Percentiles rank a stretch among this genome's conserved stretches.
phyloP scores from a whole-genome alignment of 2,888 invertebrate genomes.

The Apomyelois bistriatella region DNA sequence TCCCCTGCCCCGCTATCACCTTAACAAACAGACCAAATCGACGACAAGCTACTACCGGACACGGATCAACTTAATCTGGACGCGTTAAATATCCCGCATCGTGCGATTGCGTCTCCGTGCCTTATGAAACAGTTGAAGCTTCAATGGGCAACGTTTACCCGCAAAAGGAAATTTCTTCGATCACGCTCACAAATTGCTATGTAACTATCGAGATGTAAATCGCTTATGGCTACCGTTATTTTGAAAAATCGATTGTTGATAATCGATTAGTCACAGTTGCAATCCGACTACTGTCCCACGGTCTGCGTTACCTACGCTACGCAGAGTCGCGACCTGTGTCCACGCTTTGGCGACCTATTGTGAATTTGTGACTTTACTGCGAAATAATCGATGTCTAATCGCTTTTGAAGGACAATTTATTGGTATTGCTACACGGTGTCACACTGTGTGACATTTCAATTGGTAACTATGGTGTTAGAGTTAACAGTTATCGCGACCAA shows the following conservation, averaged over 20 bases:
- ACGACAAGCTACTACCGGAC: conserved; percentile 25
- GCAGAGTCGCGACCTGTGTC: conserved; percentile 36
- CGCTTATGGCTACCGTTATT: conserved; percentile 72
- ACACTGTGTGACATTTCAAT: conserved; percentile 32
- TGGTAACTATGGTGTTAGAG: conserved; percentile 13
- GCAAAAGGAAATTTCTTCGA: conserved; percentile 74
- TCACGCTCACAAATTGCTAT: conserved; percentile 74
- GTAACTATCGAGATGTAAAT: conserved; percentile 75
- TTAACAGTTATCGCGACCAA: background rate
- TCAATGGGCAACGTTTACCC: conserved; percentile 72
- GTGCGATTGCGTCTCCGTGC: conserved; percentile 60
- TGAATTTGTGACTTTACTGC: conserved; percentile 31
- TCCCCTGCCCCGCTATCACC: conserved; percentile 30
- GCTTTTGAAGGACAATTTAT: conserved; percentile 52
- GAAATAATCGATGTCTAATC: conserved; percentile 63
- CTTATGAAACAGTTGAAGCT: conserved; percentile 77
- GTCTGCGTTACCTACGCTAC: conserved; percentile 39
- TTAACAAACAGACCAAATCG: conserved; percentile 22
- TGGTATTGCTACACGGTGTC: conserved; percentile 39
- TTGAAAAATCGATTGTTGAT: conserved; percentile 72
- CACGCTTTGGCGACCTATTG: conserved; percentile 43
- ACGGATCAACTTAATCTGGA: conserved; percentile 46
- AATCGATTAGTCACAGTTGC: conserved; percentile 74
- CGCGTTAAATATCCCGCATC: conserved; percentile 47
- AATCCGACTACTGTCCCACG: conserved; percentile 73